Evolutionary conservation across 2,888 invertebrate genomes (phyloP).

Genomic region (Amblyjoppa fuscipennis): DNA sequence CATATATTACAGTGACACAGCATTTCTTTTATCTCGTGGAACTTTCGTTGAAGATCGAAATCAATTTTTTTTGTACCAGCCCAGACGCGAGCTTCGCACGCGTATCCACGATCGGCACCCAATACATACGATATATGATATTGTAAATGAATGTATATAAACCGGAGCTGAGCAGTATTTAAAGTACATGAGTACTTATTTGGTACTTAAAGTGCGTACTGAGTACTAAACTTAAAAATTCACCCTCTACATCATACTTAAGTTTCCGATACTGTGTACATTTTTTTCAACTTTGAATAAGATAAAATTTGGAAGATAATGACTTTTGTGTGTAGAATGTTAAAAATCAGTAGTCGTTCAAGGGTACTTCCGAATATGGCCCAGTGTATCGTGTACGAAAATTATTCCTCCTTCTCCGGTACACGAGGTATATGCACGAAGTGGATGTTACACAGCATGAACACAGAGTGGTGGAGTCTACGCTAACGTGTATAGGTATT

Average conservation of each 20-base stretch:
- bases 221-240: too few relatives aligned
- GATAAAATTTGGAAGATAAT: neutral
- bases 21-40: neutral
- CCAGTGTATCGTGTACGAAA: conserved; percentile 3
- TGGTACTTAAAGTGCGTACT: too few relatives aligned
- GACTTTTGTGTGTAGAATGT: neutral
- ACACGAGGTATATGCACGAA: conserved; percentile 36
- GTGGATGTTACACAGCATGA: conserved; percentile 51
- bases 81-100: too few relatives aligned
- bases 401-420: neutral
- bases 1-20: neutral
- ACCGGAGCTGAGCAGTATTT: too few relatives aligned
- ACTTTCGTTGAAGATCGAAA: neutral
- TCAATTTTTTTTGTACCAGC: neutral
- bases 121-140: too few relatives aligned
- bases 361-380: neutral
- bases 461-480: conserved; percentile 44
- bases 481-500: conserved; percentile 38
- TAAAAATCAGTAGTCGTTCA: neutral
- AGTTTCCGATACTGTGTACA: too few relatives aligned
- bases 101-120: too few relatives aligned
- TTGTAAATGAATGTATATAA: too few relatives aligned
- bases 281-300: neutral
- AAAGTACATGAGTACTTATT: too few relatives aligned
- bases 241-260: too few relatives aligned